Evolutionary conservation across 1,140 invertebrate species (phyloP), one percentile per base, ranked within the genome.

Genomic region (Drosophila sp.): DNA sequence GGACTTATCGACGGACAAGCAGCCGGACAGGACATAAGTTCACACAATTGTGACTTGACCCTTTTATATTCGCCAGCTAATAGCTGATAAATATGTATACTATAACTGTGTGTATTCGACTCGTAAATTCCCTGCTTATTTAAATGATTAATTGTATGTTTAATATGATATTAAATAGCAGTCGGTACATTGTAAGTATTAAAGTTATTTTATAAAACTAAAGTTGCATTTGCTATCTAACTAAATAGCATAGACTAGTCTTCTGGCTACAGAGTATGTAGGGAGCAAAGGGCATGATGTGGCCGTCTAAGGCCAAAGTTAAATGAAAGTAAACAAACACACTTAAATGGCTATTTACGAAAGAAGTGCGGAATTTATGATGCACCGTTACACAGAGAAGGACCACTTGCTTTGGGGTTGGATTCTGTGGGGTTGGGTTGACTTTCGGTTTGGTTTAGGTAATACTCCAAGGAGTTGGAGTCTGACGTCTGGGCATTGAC

Each of bases 351-450:
- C 57, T 80, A 84, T 84, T 86, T 77, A 86, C 81, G 84, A 83
- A 89, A 89, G 82, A 89, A 89, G 83, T 83, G 83, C 63, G 80
- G 79, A 89, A 83, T 89, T 89, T 89, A 83, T 89, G 83, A 71
- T 76, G 72, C 69, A 76, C 72, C 61, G 71, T 63, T 58, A 75
- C 73, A 69, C 71, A 78, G 56, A 48, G 62, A 54, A 46, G 41
- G 29, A 27, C 14, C 43, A 46, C 29, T 59, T 43, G 57, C 54
- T 50, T 36, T 48, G 16, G 50, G 50, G 16, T 53, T 53, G 50
- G n/a, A n/a, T n/a, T n/a, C n/a, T 11, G 29, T 36, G 14, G 9
- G 29, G 29, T n/a, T 50, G 32, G 32, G 50, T 29, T 36, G 29
- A 7, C 29, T 53, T 53, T 51, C 16, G 32, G 50, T 2, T 36